Base-by-base conservation (phyloP, 2,113 vertebrate genomes). In the Lethenteron camtschaticum region DNA sequence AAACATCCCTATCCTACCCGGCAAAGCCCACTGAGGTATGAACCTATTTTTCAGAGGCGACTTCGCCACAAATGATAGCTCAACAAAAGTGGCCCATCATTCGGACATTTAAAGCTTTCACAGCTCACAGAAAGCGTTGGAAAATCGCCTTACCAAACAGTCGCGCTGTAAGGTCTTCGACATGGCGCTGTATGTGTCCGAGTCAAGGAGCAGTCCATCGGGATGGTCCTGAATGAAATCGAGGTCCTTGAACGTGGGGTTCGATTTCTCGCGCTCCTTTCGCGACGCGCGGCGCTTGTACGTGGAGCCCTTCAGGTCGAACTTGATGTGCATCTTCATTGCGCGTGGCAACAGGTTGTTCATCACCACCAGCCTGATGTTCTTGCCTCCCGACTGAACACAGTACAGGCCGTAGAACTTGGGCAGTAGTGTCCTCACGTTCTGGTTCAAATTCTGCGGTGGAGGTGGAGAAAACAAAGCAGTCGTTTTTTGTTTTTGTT, bases 401-500 rank as follows among this genome's bases (percentile, higher is more conserved):
- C 94, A 96, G 78, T 99, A 99, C 60, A 99, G 85, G 74, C 94
- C 94, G 0, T 95, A 99, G 69, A 99, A 99, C 79, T 99, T 99
- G 70, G 94, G 94, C 76, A 99, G 83, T 77, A 99, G 79, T 0
- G 94, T 99, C 74, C 94, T 84, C 1, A 90, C 91, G 77, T 99
- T 99, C 81, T 96, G 94, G 79, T 99, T 99, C 76, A 99, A 79
- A 77, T 99, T 96, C 89, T 92, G 80, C 10, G 56, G 63, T 58
- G 57, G 11, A 11, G 73, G 71, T 12, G 56, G 56, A 56, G 68
- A 70, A 10, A 12, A 55, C 69, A 68, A 58, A 3, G 18, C 72
- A 0, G 70, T 70, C 59, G 16, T 14, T 18, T 63, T 63, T 63
- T 63, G 13, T 63, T 63, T 63, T 63, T 63, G 1, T 63, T 14